Evolutionary conservation across 2,113 vertebrate genomes (phyloP), one percentile per base, ranked within the genome.

Genomic region (Zosterops borbonicus): DNA sequence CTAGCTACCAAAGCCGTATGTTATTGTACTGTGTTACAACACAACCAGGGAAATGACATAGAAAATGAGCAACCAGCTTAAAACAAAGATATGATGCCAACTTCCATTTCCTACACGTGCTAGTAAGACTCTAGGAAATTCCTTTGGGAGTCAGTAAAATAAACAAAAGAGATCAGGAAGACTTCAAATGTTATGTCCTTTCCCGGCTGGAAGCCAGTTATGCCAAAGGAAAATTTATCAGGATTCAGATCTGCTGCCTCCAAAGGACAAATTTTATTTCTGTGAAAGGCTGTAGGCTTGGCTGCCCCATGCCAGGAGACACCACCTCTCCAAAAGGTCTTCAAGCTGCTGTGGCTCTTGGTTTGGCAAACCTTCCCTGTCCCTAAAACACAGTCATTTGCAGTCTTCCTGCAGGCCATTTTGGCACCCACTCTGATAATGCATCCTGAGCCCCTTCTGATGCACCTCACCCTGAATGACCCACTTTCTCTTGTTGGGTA

Each of bases 41-140:
- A 39, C 39, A 46, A 25, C 0, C 0, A 37, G n/a, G 5, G 41
- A 70, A 90, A 74, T 28, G 17, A 39, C 11, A 53, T 0, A 9
- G 24, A 58, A 70, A 74, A 85, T 14, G 22, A 82, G 16, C 25
- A 75, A 70, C 5, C 8, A 70, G 23, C 2, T 18, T 75, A 39
- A 63, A 13, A 56, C 23, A 68, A 75, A 83, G 35, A 71, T 12
- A 5, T n/a, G n/a, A 73, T 29, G 50, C 11, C 8, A 59, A 7
- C 6, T 25, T 67, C 29, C 33, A 84, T 58, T 33, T 59, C 27
- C 50, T 39, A 29, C 8, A 70, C 18, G 56, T 41, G 9, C 33
- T 63, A 49, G 1, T 17, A 75, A 75, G 49, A 76, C 7, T 24
- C 19, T 6, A 18, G 56, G 31, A 91, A 84, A 35, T 25, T 18